Base-by-base conservation (phyloP, 2,797 vertebrate genomes). In the Hephaestus fuliginosus region DNA sequence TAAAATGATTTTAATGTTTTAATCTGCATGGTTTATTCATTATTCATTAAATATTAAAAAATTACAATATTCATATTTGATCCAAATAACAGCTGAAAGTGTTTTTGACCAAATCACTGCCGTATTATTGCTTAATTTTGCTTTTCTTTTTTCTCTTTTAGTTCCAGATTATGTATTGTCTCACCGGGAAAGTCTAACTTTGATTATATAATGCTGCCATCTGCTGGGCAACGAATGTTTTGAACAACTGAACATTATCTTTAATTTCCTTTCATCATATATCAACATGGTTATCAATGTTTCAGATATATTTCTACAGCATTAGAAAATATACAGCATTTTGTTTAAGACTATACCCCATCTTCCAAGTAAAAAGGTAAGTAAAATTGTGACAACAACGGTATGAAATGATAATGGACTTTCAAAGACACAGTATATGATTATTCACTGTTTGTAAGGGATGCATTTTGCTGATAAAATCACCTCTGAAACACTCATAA, bases 121-220 rank as follows among this genome's bases (percentile, higher is more conserved):
- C 41, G 20, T 44, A 39, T 7, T 17, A 22, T 39, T 76, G 11
- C 3, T 49, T 57, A 12, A 25, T 70, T 49, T 48, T 39, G 33
- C 17, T 41, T 33, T 25, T 25, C 25, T 25, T 33, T 33, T 33
- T 33, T 33, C 30, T 33, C 3, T 33, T 33, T 33, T 33, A 33
- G 30, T 33, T 33, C 5, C 14, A 53, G 36, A 9, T 55, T 41
- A 48, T 80, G 7, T 11, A 20, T 46, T 33, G 33, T 58, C 18
- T 70, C 43, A 49, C 18, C 68, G 18, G 51, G 43, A 17, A 46
- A 6, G 13, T 10, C 12, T n/a, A 36, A 22, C 13, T 84, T 83
- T 44, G 12, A 68, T 87, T 56, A 80, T 77, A 74, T 80, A 75
- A 85, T 83, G 70, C 88, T 95, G 93, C 92, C 93, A 92, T 82